A percentile compares a stretch with the other conserved stretches of the same genome.
phyloP scores from a whole-genome alignment of 2,888 invertebrate genomes.

The Eustalomyia histrio region DNA sequence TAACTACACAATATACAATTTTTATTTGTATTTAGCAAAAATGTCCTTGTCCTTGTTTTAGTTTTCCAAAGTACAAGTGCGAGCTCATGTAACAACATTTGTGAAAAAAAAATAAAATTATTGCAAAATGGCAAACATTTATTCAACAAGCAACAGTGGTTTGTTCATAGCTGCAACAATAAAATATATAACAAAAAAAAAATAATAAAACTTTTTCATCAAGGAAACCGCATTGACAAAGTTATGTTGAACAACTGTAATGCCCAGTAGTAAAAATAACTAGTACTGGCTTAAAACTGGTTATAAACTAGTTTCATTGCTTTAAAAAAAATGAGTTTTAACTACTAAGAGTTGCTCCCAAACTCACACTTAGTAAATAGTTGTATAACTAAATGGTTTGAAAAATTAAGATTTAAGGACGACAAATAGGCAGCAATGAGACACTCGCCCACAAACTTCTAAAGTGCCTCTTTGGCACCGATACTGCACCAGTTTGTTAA shows the following conservation, averaged over 20 bases:
- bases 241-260: constrained; percentile 37
- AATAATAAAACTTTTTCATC: constrained; percentile 52
- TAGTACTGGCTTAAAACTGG: too few species aligned
- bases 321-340: too few species aligned
- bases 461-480: too few species aligned
- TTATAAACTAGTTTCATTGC: too few species aligned
- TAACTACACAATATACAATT: background rate
- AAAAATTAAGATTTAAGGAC: too few species aligned
- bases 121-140: constrained; percentile 43
- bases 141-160: constrained; percentile 56
- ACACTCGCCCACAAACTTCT: too few species aligned
- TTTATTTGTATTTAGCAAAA: constrained; percentile 50
- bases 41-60: constrained; percentile 65
- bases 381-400: too few species aligned
- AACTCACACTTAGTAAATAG: too few species aligned
- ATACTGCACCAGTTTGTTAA: too few species aligned
- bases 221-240: constrained; percentile 54
- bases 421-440: too few species aligned
- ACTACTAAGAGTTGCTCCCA: too few species aligned
- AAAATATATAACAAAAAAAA: constrained; percentile 6
- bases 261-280: too few species aligned
- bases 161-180: constrained; percentile 23
- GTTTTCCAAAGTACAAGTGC: constrained; percentile 63
- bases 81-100: constrained; percentile 56
- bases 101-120: constrained; percentile 7